Evolutionary conservation across 2,113 vertebrate species (phyloP).

Genomic region (Ctenodactylus gundi): DNA sequence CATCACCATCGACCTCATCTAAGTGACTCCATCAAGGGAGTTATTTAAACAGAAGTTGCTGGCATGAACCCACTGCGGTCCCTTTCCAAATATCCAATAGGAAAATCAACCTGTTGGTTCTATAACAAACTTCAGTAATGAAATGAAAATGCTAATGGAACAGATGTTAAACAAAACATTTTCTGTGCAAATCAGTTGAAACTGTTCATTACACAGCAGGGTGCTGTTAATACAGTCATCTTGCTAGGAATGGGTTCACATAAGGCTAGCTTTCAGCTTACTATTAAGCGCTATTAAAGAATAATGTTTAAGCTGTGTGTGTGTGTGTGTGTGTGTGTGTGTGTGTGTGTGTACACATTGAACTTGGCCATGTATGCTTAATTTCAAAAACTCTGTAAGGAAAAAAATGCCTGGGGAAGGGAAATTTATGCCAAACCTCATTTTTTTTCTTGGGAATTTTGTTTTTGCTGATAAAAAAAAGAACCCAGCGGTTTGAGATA

Average conservation of each 20-base stretch:
- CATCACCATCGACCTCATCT: background rate
- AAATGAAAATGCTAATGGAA: conserved; percentile 78
- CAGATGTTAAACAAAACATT: conserved; percentile 79
- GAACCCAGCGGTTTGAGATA: background rate
- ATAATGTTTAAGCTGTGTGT: background rate
- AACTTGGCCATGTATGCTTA: background rate
- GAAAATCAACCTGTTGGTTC: conserved; percentile 77
- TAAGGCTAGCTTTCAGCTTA: conserved; percentile 45
- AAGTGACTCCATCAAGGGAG: conserved; percentile 18
- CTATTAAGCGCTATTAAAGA: conserved; percentile 60
- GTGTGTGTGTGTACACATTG: background rate
- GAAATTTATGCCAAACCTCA: too few species aligned
- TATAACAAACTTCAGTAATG: conserved; percentile 76
- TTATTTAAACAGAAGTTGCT: conserved; percentile 51
- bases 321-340: background rate
- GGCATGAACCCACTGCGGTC: background rate
- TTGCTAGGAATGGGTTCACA: conserved; percentile 58
- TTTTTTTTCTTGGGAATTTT: background rate
- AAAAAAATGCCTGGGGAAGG: background rate
- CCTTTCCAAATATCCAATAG: conserved; percentile 62
- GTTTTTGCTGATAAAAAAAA: conserved; percentile 22
- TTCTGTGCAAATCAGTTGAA: conserved; percentile 71
- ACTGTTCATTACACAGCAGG: conserved; percentile 77
- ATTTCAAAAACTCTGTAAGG: conserved; percentile 26
- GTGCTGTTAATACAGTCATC: conserved; percentile 58